Evolutionary conservation across 2,888 invertebrate genomes (phyloP), one percentile per base, ranked within the genome.

Genomic region (Ashinkailepas kermadecensis): DNA sequence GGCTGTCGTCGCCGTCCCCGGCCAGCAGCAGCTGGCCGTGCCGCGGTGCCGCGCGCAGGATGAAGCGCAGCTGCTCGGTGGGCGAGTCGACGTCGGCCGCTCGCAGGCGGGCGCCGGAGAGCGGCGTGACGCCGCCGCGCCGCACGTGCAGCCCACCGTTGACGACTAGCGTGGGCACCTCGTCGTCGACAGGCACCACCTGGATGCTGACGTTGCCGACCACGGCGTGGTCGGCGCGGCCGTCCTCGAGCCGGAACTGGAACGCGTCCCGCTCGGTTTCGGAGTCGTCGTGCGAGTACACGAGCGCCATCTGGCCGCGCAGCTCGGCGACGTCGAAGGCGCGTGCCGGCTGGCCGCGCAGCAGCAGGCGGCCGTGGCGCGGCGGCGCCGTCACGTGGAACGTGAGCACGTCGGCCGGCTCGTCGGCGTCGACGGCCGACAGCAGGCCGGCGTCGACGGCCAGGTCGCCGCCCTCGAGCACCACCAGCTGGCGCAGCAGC

Each of bases 181-280:
- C 88, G 84, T 88, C 88, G 84, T 88, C 87, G 9, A 87, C 86
- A 8, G 88, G 87, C 57, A 87, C 85, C 15, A 88, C 85, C 65
- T 85, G 86, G 79, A 88, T 87, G 18, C 86, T 85, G 54, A 88
- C 85, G 9, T 84, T 85, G 79, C 86, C 86, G n/a, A 85, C 85
- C 13, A 86, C 84, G 78, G 86, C 86, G 82, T 87, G 87, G 1
- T 57, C 78, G 10, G 82, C 80, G 54, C 83, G 59, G 6, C 84
- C 84, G 57, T 84, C 84, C 7, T 58, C 80, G 21, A 84, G 81
- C 67, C 81, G 59, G 57, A 88, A 85, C 81, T 86, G 86, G 83
- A 88, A 87, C 18, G 84, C 84, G 82, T 88, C 88, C 18, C 85
- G 81, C 0, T 83, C 85, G 4, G 87, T 87, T 83, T 88, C 88